Percentiles rank a stretch among this genome's conserved stretches.
Conservation (phyloP, 2,113 vertebrate species). For the Nesogale talazaci region DNA sequence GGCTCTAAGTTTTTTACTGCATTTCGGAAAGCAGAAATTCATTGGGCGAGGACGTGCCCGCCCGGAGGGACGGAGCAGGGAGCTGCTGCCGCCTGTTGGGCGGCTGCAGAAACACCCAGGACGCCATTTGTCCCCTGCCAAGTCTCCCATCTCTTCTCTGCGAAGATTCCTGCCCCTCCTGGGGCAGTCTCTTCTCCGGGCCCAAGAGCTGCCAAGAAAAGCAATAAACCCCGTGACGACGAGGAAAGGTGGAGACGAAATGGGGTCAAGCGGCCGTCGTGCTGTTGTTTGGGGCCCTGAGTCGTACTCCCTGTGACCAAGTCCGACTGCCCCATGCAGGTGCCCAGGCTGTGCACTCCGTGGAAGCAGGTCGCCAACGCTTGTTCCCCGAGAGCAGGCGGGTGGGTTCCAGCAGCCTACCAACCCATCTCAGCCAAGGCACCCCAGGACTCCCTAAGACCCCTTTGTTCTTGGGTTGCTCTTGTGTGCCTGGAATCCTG, state of each 20-base stretch:
- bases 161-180: not conserved
- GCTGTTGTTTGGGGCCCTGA: not conserved
- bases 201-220: not conserved
- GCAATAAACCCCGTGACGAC: not conserved
- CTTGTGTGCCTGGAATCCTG: no score
- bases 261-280: not conserved
- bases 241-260: not conserved
- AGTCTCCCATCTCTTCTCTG: not conserved
- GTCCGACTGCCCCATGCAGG: not conserved
- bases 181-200: not conserved
- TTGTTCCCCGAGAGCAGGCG: not conserved
- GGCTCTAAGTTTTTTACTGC: slow-evolving; percentile 41
- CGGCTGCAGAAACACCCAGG: not conserved
- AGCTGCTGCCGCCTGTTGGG: slow-evolving; percentile 85
- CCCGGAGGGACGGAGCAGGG: not conserved
- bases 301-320: not conserved
- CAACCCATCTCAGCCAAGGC: not conserved
- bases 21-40: slow-evolving; percentile 63
- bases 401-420: no score
- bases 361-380: not conserved
- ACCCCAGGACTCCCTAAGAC: not conserved
- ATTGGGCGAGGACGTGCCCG: not conserved
- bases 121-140: not conserved
- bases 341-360: not conserved
- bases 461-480: no score